These are phyloP conservation scores for Telmatherina bonti DNA, from an alignment of 2,797 vertebrate genomes.

Conservation along the genomic window DNA sequence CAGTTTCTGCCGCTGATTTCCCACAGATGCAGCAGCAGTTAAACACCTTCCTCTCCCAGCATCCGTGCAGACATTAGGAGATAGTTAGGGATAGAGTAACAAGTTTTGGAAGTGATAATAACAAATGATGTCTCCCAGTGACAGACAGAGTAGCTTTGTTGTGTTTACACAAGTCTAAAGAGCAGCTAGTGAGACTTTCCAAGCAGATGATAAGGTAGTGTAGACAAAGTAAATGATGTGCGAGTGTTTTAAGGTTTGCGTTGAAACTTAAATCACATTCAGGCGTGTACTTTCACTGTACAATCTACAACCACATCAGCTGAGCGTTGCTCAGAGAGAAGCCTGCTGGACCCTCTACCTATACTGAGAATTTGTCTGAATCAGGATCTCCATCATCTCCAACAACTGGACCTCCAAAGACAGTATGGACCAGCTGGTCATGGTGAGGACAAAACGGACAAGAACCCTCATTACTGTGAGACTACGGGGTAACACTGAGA, in stretches of 20 bases:
- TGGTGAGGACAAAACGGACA: slow-evolving; percentile 14
- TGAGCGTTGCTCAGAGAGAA: neutral
- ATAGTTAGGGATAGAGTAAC: neutral
- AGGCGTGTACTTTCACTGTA: too few relatives aligned
- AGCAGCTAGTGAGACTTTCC: neutral
- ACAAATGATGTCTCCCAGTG: too few relatives aligned
- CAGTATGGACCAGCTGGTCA: neutral
- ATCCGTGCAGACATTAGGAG: neutral
- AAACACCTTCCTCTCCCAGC: neutral
- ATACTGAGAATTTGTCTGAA: slow-evolving; percentile 12
- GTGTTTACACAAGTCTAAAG: neutral
- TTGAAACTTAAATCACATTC: neutral
- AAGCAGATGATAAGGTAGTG: neutral
- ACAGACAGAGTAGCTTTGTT: neutral
- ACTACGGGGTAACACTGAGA: slow-evolving; percentile 28
- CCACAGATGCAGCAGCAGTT: neutral
- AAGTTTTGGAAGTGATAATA: neutral
- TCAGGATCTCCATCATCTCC: slow-evolving; percentile 18
- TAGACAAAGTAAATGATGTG: too few relatives aligned
- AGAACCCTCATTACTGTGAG: slow-evolving; percentile 51
- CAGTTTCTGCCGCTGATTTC: neutral
- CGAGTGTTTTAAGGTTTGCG: neutral
- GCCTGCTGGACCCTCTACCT: slow-evolving; percentile 4
- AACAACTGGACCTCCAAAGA: slow-evolving; percentile 1
- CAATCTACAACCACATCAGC: too few relatives aligned